These are phyloP conservation scores for Leucopsar rothschildi DNA, from an alignment of 2,113 vertebrate genomes.

Conservation along the genomic window DNA sequence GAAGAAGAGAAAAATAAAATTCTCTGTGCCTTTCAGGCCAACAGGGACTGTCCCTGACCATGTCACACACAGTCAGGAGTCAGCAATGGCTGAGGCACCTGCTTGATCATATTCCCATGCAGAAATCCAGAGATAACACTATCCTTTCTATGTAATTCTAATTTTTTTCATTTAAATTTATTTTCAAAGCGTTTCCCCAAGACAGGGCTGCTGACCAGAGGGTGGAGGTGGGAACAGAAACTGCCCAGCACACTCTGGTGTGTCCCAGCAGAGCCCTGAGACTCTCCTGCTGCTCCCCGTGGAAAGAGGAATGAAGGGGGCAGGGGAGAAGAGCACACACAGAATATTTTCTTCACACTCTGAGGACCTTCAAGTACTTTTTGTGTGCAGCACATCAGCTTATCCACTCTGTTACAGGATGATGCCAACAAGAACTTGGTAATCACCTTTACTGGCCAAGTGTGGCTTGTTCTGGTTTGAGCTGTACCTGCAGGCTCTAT, in stretches of 20 bases:
- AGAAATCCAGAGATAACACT: not conserved
- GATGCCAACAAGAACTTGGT: not conserved
- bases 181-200: not conserved
- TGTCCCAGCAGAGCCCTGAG: rapidly evolving
- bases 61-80: rapidly evolving
- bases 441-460: not conserved
- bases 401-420: not conserved
- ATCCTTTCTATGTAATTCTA: not conserved
- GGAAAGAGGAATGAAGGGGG: not conserved
- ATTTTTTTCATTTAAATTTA: not conserved
- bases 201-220: not conserved
- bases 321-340: not conserved
- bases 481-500: not conserved
- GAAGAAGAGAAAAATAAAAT: not conserved
- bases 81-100: not conserved
- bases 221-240: not conserved
- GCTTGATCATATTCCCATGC: not conserved
- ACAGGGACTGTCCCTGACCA: not conserved
- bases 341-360: not conserved
- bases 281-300: not conserved
- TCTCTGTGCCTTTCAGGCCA: not conserved
- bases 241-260: no score
- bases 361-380: not conserved
- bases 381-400: not conserved
- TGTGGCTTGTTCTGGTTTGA: not conserved